Percentiles rank a stretch among this genome's conserved stretches.
Conservation (phyloP, 2,113 vertebrate genomes). For the Bos indicus region DNA sequence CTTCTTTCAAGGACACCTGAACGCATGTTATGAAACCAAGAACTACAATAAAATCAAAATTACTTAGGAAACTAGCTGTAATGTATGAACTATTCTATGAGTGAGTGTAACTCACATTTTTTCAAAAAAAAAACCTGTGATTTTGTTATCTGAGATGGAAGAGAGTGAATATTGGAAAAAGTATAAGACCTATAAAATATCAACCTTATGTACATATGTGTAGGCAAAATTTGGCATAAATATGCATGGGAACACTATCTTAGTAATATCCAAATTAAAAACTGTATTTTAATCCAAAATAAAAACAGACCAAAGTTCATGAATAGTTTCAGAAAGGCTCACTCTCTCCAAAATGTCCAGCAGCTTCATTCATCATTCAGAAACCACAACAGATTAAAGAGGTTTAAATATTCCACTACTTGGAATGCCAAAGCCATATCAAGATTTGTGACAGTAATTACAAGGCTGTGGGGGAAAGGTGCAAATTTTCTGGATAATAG, state of each 20-base stretch:
- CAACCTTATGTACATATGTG: background rate
- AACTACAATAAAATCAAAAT: conserved; percentile 48
- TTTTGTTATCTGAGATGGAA: background rate
- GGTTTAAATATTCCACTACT: background rate
- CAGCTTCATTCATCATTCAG: background rate
- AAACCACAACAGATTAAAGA: background rate
- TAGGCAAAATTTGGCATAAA: background rate
- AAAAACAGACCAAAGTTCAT: background rate
- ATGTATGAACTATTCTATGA: background rate
- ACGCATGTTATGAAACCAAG: conserved; percentile 29
- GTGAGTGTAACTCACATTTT: background rate
- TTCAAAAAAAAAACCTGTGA: background rate
- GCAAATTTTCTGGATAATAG: background rate
- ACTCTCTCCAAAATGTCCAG: background rate
- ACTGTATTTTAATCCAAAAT: background rate
- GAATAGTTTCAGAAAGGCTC: background rate
- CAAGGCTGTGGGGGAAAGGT: background rate
- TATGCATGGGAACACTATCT: background rate
- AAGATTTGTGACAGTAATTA: background rate
- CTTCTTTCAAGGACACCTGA: conserved; percentile 63
- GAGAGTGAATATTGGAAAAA: background rate
- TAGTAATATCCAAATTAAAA: background rate
- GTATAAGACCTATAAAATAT: background rate
- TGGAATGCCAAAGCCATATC: background rate
- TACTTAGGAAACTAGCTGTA: conserved; percentile 20